Evolutionary conservation across 2,113 vertebrate genomes (phyloP).

Genomic region (Myrmecophaga tridactyla): DNA sequence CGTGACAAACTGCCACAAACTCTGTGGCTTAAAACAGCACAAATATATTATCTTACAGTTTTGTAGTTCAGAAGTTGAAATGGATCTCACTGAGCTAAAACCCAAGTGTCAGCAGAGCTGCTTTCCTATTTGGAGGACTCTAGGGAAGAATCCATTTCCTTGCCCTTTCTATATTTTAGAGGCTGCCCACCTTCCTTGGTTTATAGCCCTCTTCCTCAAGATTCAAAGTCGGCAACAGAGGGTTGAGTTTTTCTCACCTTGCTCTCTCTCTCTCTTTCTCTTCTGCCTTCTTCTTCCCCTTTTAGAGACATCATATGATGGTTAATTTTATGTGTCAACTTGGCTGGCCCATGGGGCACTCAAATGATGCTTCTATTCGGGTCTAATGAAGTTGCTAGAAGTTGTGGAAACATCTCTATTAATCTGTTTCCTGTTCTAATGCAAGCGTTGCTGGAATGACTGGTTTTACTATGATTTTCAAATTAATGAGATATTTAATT

Average conservation of each 20-base stretch:
- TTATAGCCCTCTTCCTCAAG: not conserved
- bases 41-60: not conserved
- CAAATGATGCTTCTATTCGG: too few species aligned
- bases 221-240: not conserved
- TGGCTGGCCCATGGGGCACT: too few species aligned
- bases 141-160: not conserved
- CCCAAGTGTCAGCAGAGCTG: too few species aligned
- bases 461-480: too few species aligned
- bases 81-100: not conserved
- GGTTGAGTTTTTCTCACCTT: not conserved
- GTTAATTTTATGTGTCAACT: too few species aligned
- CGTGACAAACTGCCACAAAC: not conserved
- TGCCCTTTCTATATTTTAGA: not conserved
- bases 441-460: too few species aligned
- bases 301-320: not conserved
- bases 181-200: not conserved
- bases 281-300: not conserved
- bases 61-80: not conserved
- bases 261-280: not conserved
- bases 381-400: too few species aligned
- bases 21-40: too few species aligned
- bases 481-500: too few species aligned
- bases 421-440: too few species aligned
- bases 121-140: not conserved
- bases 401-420: too few species aligned